These are phyloP conservation scores for Metellina segmentata DNA, from an alignment of 2,888 invertebrate species.

Conservation along the genomic window DNA sequence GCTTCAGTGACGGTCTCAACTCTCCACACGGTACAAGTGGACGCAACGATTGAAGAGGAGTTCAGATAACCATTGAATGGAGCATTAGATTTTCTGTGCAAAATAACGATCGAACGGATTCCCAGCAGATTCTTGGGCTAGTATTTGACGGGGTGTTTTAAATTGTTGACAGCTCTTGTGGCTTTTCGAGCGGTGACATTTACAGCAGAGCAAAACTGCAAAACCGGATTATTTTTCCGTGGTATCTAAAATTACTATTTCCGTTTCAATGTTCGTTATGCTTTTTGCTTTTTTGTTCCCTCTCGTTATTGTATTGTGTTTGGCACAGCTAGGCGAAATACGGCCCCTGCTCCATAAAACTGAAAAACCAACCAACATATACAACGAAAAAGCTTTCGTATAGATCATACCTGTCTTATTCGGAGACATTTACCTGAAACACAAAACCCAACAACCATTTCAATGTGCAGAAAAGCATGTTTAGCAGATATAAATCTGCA, in stretches of 20 bases:
- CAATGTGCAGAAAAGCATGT: neutral
- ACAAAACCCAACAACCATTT: too few relatives aligned
- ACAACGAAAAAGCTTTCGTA: too few relatives aligned
- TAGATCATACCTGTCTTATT: too few relatives aligned
- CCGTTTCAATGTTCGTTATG: neutral
- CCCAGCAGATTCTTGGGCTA: neutral
- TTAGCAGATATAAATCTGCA: neutral
- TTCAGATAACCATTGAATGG: neutral
- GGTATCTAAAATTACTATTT: neutral
- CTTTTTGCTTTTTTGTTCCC: too few relatives aligned
- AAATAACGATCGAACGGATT: constrained; percentile 6
- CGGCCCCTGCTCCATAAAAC: too few relatives aligned
- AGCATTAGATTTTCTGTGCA: constrained; percentile 10
- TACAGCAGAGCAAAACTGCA: neutral
- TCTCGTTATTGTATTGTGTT: too few relatives aligned
- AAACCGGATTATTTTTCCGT: too few relatives aligned
- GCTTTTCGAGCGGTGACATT: neutral
- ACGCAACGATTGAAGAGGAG: constrained; percentile 2
- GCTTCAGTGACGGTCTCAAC: neutral
- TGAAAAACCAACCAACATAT: too few relatives aligned
- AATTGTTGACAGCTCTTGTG: neutral
- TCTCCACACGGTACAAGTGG: constrained; percentile 25
- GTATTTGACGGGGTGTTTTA: neutral
- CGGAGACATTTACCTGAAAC: too few relatives aligned
- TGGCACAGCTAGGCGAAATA: too few relatives aligned